Conservation (phyloP, 2,888 invertebrate species). For the Drosophila niveifrons region DNA sequence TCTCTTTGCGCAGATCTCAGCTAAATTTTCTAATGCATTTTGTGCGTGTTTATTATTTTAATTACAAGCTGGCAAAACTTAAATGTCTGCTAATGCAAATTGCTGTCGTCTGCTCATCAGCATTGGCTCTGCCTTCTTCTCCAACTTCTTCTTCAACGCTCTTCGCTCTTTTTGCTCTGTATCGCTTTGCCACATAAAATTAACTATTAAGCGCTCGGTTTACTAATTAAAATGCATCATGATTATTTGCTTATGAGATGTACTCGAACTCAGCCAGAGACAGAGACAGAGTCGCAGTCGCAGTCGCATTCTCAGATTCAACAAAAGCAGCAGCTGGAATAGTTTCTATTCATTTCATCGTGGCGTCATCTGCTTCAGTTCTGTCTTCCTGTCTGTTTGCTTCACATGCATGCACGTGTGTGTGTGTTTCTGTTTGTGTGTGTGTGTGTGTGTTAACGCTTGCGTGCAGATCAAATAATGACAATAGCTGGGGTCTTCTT, state of each 20-base stretch:
- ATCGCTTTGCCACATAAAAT: slow-evolving; percentile 41
- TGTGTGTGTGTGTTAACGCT: slow-evolving; percentile 32
- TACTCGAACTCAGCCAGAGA: slow-evolving; percentile 5
- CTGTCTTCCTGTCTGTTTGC: neutral
- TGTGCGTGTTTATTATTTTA: slow-evolving; percentile 81
- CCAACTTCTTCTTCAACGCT: too few species aligned
- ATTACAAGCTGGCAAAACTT: slow-evolving; percentile 67
- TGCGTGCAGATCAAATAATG: slow-evolving; percentile 54
- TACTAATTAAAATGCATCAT: slow-evolving; percentile 70
- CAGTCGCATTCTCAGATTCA: slow-evolving; percentile 20
- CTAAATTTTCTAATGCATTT: slow-evolving; percentile 75
- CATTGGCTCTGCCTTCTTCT: neutral
- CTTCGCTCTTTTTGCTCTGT: neutral
- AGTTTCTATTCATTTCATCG: slow-evolving; percentile 33
- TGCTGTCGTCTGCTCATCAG: slow-evolving; percentile 44
- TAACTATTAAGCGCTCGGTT: slow-evolving; percentile 72
- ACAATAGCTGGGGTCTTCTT: slow-evolving; percentile 44
- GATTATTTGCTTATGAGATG: slow-evolving; percentile 68
- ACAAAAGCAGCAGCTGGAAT: neutral
- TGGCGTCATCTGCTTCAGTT: slow-evolving; percentile 35
- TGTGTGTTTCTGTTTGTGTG: slow-evolving; percentile 20
- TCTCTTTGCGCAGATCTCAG: slow-evolving; percentile 50
- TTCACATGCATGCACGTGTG: slow-evolving; percentile 7
- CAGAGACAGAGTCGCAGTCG: slow-evolving; percentile 26
- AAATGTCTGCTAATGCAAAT: slow-evolving; percentile 69